These are phyloP conservation scores for Struthio camelus DNA, from an alignment of 2,113 vertebrate genomes.

Conservation along the genomic window DNA sequence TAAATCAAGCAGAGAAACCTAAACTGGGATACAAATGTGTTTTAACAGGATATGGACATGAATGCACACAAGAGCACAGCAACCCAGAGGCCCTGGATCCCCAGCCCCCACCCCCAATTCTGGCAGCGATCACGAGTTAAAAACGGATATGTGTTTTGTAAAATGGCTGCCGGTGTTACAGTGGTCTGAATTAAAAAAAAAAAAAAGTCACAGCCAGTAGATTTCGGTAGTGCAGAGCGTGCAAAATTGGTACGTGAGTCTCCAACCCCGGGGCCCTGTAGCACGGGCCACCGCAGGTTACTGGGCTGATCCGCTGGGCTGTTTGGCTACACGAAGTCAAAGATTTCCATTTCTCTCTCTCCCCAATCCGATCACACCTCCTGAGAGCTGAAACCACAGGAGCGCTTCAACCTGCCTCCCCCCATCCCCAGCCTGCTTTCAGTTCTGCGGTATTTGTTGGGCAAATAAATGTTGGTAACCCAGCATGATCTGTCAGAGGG, in stretches of 20 bases:
- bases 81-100: background rate
- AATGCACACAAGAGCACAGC: background rate
- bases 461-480: accelerated
- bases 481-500: accelerated
- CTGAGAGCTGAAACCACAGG: background rate
- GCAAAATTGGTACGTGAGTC: background rate
- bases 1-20: background rate
- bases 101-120: background rate
- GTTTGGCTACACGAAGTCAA: background rate
- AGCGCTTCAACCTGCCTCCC: background rate
- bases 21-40: background rate
- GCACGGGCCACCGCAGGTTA: background rate
- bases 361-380: background rate
- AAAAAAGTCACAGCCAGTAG: background rate
- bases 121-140: background rate
- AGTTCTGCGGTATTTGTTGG: background rate
- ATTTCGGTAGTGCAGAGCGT: background rate
- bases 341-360: background rate
- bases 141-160: background rate
- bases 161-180: background rate
- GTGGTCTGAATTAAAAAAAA: background rate
- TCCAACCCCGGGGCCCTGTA: accelerated
- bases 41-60: background rate
- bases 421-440: background rate
- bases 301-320: background rate